Percentiles rank a stretch among this genome's conserved stretches.
Evolutionary conservation across 2,797 vertebrate genomes (phyloP).

Genomic region (Fistularia commersonii): DNA sequence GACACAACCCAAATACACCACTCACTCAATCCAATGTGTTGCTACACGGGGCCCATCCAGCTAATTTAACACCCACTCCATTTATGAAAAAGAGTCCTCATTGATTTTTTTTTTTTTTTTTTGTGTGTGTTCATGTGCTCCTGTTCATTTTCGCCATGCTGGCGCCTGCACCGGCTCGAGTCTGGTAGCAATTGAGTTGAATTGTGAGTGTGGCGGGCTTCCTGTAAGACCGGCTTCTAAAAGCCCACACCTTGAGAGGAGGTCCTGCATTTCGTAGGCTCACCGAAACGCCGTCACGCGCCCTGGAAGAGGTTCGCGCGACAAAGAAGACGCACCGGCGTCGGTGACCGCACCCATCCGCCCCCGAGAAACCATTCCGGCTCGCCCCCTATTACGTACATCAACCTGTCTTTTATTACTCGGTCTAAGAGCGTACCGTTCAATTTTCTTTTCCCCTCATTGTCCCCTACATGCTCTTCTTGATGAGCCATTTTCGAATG

Average conservation of each 20-base stretch:
- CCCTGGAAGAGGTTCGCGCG: too few relatives aligned
- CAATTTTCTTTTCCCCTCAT: constrained; percentile 18
- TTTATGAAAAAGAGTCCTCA: constrained; percentile 79
- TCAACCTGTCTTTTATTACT: constrained; percentile 15
- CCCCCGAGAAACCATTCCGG: constrained; percentile 41
- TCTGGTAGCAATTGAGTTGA: constrained; percentile 55
- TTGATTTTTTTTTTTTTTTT: constrained; percentile 61
- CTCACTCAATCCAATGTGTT: constrained; percentile 74
- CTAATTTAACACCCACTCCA: constrained; percentile 79
- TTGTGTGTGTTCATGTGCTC: constrained; percentile 29
- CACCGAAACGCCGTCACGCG: background rate
- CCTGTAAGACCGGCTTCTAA: constrained; percentile 50
- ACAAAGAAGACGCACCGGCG: constrained; percentile 47
- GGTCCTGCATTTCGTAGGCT: background rate
- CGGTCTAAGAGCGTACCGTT: constrained; percentile 6
- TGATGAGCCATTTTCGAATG: constrained; percentile 26
- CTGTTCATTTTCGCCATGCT: constrained; percentile 60
- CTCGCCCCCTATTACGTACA: constrained; percentile 21
- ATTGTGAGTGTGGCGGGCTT: constrained; percentile 57
- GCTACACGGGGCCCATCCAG: constrained; percentile 72
- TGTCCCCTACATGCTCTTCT: constrained; percentile 17
- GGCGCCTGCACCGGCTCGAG: constrained; percentile 60
- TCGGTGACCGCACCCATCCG: constrained; percentile 41
- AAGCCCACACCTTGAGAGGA: constrained; percentile 38
- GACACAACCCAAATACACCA: constrained; percentile 74